Conservation (phyloP, 1,140 invertebrate genomes). For the Delia radicum region DNA sequence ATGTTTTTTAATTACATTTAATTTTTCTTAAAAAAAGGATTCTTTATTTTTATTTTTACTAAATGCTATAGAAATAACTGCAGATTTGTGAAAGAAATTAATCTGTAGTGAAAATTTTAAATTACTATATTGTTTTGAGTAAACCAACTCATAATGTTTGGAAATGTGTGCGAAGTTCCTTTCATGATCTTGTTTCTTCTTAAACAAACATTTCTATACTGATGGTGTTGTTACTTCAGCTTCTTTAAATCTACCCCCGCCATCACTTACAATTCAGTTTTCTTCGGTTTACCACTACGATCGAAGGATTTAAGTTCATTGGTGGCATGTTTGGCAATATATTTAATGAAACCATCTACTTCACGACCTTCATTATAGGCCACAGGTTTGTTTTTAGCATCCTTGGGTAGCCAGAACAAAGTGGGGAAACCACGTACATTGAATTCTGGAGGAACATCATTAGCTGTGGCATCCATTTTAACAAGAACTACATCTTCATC, state of each 20-base stretch:
- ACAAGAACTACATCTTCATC: constrained; percentile 90
- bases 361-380: constrained; percentile 95
- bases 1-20: neutral
- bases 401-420: constrained; percentile 91
- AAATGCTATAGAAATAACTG: neutral
- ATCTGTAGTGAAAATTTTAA: neutral
- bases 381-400: constrained; percentile 77
- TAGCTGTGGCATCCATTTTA: constrained; percentile 98
- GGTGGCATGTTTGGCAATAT: constrained; percentile 90
- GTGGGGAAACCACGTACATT: constrained; percentile 98
- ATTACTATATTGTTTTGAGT: neutral
- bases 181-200: neutral
- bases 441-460: constrained; percentile 91
- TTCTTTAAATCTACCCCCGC: neutral
- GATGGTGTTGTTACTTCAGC: neutral
- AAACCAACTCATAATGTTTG: neutral
- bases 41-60: neutral
- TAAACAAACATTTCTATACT: neutral
- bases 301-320: constrained; percentile 86
- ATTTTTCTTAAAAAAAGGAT: neutral
- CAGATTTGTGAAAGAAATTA: neutral
- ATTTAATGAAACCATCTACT: constrained; percentile 94
- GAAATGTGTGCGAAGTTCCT: constrained; percentile 6
- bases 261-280: constrained; percentile 53
- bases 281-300: constrained; percentile 84